A percentile compares a stretch with the other conserved stretches of the same genome.
These are phyloP conservation scores for Nothura maculosa DNA, from an alignment of 2,797 vertebrate species.

Conservation along the genomic window DNA sequence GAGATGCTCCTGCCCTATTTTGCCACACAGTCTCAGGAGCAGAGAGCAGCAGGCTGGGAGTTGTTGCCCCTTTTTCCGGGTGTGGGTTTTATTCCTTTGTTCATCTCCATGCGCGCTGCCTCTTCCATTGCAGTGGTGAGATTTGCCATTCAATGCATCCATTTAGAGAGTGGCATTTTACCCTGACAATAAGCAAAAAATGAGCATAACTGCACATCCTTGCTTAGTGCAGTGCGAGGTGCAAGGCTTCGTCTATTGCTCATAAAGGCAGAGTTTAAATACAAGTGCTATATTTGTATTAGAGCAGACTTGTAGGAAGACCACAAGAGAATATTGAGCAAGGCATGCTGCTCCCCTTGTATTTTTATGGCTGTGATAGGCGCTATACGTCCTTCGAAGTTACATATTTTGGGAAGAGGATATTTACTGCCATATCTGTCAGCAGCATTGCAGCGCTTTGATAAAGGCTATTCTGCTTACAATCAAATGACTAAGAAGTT, in stretches of 20 bases:
- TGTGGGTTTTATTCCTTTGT: neutral
- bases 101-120: neutral
- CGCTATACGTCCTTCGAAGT: slow-evolving; percentile 37
- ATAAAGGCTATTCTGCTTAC: slow-evolving; percentile 64
- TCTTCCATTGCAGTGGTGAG: neutral
- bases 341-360: neutral
- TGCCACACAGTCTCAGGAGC: neutral
- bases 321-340: neutral
- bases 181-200: neutral
- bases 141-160: neutral
- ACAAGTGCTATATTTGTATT: neutral
- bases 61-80: slow-evolving; percentile 5
- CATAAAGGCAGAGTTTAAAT: neutral
- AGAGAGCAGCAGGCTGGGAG: neutral
- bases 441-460: slow-evolving; percentile 46
- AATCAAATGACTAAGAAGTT: slow-evolving; percentile 75
- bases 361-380: slow-evolving; percentile 15
- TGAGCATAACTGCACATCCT: neutral
- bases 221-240: neutral
- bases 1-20: neutral
- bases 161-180: neutral
- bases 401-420: slow-evolving; percentile 26
- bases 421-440: slow-evolving; percentile 66
- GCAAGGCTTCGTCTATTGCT: neutral
- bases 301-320: neutral